Base-by-base conservation (phyloP, 2,888 invertebrate genomes). In the Hypomecis atomaria region DNA sequence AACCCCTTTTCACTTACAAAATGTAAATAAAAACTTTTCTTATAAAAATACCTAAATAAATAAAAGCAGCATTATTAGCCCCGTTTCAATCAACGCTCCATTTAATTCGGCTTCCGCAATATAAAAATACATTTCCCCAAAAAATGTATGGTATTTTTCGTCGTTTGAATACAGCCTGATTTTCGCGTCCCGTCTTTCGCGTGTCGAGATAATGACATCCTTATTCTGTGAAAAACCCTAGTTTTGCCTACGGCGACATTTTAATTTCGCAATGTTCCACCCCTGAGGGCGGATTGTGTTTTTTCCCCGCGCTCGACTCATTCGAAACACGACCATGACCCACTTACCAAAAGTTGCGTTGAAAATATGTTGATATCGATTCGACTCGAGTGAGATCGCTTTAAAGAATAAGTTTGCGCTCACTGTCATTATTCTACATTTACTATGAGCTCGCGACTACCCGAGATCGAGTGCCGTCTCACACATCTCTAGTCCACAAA, bases 291-390 rank as follows among this genome's bases (percentile, higher is more conserved):
- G 76, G 76, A 75, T 75, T 78, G 73, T 74, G 77, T 78, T 78
- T 79, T 80, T 81, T 78, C 75, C 75, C 75, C 74, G 69, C 75
- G 72, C 71, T 78, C 23, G 23, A 23, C 23, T 23, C 66, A 70
- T 74, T 79, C 60, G 77, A 70, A 77, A 69, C 70, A 61, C 79
- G 85, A 79, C 87, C 87, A 72, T 87, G 87, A 85, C 87, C 87
- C 69, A 83, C 59, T 78, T 83, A 36, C 47, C 11, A 43, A 50
- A 59, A 64, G 55, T 64, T 54, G 50, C 48, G 55, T 60, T 55
- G 13, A 34, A 56, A 60, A 57, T 56, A 59, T 59, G 56, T 48
- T 53, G 56, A 60, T 60, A 65, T 65, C 65, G 65, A 65, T 64
- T 56, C 49, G 33, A 45, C 13, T n/a, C 40, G 11, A 13, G 42